Percentiles rank a stretch among this genome's conserved stretches.
These are phyloP conservation scores for Philereme transversata DNA, from an alignment of 2,888 invertebrate genomes.

Conservation along the genomic window DNA sequence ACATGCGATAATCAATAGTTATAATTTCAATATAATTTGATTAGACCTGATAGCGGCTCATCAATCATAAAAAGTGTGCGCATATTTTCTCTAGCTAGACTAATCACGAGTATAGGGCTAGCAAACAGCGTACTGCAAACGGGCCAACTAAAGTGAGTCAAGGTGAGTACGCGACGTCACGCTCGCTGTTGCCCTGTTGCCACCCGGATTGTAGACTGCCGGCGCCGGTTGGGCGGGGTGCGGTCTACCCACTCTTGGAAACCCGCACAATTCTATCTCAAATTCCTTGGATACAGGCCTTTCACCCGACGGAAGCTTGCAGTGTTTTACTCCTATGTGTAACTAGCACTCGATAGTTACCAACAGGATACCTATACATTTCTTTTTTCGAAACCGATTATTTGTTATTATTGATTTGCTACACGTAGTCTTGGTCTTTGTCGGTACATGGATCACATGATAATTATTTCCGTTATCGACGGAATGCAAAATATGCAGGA, in stretches of 20 bases:
- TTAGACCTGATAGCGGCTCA: neutral
- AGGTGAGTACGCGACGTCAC: constrained; percentile 73
- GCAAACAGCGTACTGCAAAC: constrained; percentile 68
- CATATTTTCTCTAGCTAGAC: constrained; percentile 48
- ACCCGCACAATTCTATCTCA: constrained; percentile 47
- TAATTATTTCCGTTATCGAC: constrained; percentile 22
- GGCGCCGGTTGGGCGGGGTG: constrained; percentile 63
- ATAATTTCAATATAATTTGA: too few relatives aligned
- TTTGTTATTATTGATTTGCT: too few relatives aligned
- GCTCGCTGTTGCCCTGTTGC: constrained; percentile 58
- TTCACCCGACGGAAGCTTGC: constrained; percentile 35
- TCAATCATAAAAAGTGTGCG: constrained; percentile 30
- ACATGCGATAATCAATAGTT: too few relatives aligned
- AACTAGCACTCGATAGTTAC: too few relatives aligned
- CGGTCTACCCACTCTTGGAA: constrained; percentile 58
- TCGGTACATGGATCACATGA: constrained; percentile 14
- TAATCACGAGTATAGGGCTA: constrained; percentile 65
- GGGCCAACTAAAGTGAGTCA: constrained; percentile 77
- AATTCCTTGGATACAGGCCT: constrained; percentile 38
- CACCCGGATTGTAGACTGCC: constrained; percentile 68
- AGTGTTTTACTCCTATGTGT: too few relatives aligned
- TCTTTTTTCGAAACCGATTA: too few relatives aligned
- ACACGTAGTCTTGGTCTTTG: too few relatives aligned
- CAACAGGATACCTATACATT: too few relatives aligned
- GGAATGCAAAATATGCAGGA: constrained; percentile 32